Evolutionary conservation across 1,140 invertebrate species (phyloP), one percentile per base, ranked within the genome.

Genomic region (Babylonia areolata): DNA sequence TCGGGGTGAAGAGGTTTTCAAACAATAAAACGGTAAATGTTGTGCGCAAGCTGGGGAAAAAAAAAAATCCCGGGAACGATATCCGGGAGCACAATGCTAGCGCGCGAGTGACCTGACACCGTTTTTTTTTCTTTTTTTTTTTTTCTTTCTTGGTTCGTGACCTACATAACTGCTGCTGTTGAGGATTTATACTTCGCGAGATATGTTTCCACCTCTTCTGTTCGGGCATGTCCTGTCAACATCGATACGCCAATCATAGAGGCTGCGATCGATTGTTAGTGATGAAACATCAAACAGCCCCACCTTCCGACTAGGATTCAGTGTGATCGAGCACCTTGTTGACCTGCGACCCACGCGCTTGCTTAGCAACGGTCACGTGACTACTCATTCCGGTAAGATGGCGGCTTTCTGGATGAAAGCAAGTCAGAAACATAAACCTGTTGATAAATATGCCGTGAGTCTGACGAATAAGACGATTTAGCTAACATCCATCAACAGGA

Each of bases 351-450:
- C 37, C 64, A 64, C 39, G 28, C 78, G 40, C 42, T 89, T 83
- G 86, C 83, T 82, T 87, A 85, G 86, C 88, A 89, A 89, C 88
- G 81, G 78, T 86, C 88, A 89, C 85, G 85, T 89, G 88, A 87
- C 46, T 31, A 75, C 37, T 71, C n/a, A 82, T 87, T 87, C 85
- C 88, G 85, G 78, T 82, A 89, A 89, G 83, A 89, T 89, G 88
- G 88, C 86, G 85, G 85, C 75, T 20, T 33, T 75, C 23, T 73
- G 77, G 28, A 58, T 28, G 51, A 51, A 51, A 85, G 82, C 37
- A 28, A 46, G 33, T 28, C n/a, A 28, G 42, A 82, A 58, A 15
- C n/a, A 69, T 37, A 58, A 28, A 51, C 17, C 77, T 54, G 23
- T 46, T 35, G 9, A 11, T 12, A 80, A 80, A 80, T 40, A 80